Conservation (phyloP, 2,888 invertebrate species). For the Drosophila differens region DNA sequence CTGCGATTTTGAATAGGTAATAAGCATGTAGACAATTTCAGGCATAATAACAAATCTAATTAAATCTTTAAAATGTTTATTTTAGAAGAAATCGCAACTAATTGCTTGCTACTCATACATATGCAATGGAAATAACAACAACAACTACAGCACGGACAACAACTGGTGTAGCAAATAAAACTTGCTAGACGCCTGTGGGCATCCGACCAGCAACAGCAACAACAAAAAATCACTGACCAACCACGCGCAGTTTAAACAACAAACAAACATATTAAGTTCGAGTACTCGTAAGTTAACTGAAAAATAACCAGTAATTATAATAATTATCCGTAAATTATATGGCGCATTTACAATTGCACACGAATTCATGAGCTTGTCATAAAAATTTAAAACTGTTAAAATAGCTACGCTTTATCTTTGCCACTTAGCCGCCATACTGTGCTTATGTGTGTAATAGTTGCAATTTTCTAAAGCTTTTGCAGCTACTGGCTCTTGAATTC, state of each 20-base stretch:
- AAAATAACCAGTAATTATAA: conserved; percentile 78
- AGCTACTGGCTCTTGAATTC: conserved; percentile 2
- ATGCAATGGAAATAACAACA: conserved; percentile 26
- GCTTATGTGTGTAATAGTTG: conserved; percentile 24
- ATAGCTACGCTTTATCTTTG: conserved; percentile 52
- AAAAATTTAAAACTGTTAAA: conserved; percentile 64
- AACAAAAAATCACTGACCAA: conserved; percentile 15
- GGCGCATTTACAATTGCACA: conserved; percentile 76
- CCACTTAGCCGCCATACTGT: conserved; percentile 43
- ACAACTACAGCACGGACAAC: conserved; percentile 14
- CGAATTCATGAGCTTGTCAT: conserved; percentile 77
- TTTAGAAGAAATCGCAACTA: conserved; percentile 47
- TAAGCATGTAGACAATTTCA: conserved; percentile 34
- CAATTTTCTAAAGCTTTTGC: conserved; percentile 15
- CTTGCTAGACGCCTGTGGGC: conserved; percentile 48
- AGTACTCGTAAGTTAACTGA: conserved; percentile 66
- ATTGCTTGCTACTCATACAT: conserved; percentile 55
- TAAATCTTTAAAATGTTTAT: conserved; percentile 57
- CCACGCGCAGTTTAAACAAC: conserved; percentile 24
- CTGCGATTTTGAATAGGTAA: conserved; percentile 30
- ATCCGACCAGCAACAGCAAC: conserved; percentile 39
- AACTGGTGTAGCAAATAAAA: conserved; percentile 32
- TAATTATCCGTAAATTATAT: conserved; percentile 81
- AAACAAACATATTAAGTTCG: conserved; percentile 33
- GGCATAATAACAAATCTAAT: conserved; percentile 63